Evolutionary conservation across 2,888 invertebrate genomes (phyloP).

Genomic region (Amphipyra tragopoginis): DNA sequence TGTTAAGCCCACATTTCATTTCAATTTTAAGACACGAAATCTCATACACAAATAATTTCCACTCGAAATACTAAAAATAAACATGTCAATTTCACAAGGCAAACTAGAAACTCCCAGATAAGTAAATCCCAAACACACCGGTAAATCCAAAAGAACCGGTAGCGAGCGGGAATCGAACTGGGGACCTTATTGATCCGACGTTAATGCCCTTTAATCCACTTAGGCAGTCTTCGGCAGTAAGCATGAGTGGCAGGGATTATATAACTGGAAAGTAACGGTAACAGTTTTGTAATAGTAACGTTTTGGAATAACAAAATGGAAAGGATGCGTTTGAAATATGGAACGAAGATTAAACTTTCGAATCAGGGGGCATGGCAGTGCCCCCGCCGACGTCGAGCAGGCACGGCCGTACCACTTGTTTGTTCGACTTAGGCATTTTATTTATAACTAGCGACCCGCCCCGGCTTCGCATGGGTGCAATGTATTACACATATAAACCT

Average conservation of each 20-base stretch:
- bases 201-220: constrained; percentile 84
- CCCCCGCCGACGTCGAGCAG: too few relatives aligned
- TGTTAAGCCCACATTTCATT: constrained; percentile 37
- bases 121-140: constrained; percentile 50
- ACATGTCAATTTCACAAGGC: constrained; percentile 52
- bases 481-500: too few relatives aligned
- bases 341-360: constrained; percentile 34
- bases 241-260: constrained; percentile 85
- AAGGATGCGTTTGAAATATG: constrained; percentile 3
- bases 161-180: constrained; percentile 58
- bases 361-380: too few relatives aligned
- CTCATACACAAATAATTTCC: constrained; percentile 29
- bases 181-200: constrained; percentile 79
- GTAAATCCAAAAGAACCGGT: constrained; percentile 60
- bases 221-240: constrained; percentile 78
- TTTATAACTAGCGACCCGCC: too few relatives aligned
- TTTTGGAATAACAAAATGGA: constrained; percentile 40
- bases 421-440: too few relatives aligned
- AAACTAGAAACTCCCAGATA: constrained; percentile 41
- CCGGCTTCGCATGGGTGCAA: too few relatives aligned
- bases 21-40: constrained; percentile 44
- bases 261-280: constrained; percentile 53
- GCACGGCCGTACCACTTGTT: too few relatives aligned
- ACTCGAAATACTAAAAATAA: constrained; percentile 45
- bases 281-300: constrained; percentile 43